phyloP scores from a whole-genome alignment of 2,888 invertebrate species.

The Amiota communis region DNA sequence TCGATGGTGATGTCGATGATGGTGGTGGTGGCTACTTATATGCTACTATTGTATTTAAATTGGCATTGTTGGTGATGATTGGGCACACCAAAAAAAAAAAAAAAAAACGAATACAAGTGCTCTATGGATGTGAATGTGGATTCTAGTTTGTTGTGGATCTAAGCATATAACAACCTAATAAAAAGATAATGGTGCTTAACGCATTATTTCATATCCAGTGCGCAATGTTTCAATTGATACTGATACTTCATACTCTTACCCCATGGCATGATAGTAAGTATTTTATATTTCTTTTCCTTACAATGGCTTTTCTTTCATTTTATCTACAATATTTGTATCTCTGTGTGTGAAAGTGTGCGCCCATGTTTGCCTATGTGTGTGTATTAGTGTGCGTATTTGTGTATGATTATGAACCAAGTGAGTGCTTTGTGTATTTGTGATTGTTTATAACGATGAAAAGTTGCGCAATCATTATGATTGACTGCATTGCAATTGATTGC shows the following conservation, averaged over 20 bases:
- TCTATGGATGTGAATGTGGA: not conserved
- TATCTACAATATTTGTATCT: conserved; percentile 3
- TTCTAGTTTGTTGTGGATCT: not conserved
- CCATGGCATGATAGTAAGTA: not conserved
- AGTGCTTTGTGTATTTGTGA: conserved; percentile 21
- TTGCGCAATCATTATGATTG: conserved; percentile 5
- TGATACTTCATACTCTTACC: not conserved
- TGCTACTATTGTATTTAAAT: not conserved
- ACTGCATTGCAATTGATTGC: conserved; percentile 10
- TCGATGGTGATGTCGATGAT: not conserved
- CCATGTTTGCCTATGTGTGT: not conserved
- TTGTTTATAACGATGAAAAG: not conserved
- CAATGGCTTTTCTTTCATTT: not conserved
- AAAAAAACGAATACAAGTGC: not conserved
- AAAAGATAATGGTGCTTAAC: conserved; percentile 21
- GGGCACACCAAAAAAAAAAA: too few species aligned
- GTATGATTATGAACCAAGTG: conserved; percentile 12
- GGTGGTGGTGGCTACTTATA: not conserved
- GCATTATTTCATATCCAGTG: conserved; percentile 27
- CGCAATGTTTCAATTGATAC: conserved; percentile 15
- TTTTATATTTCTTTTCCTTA: not conserved
- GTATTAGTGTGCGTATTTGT: not conserved
- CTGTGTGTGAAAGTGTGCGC: conserved; percentile 17
- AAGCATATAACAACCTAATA: conserved; percentile 15
- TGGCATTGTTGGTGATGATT: not conserved